Conservation (phyloP, 2,113 vertebrate genomes). For the Taurulus bubalis region DNA sequence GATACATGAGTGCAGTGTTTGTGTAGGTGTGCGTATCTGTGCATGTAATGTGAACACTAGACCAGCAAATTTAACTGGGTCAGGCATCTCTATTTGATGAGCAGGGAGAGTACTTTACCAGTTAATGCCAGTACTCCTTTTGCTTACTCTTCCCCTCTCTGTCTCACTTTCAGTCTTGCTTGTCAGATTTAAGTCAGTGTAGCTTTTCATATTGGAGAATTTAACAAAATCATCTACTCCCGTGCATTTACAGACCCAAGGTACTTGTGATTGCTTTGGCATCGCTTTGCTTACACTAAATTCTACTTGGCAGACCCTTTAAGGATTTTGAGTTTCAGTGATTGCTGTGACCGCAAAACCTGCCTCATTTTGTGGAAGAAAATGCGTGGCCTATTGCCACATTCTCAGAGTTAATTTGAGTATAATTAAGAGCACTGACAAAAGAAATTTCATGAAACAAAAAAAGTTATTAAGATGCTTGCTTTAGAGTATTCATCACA, state of each 20-base stretch:
- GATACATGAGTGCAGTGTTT: conserved; percentile 32
- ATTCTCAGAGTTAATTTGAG: conserved; percentile 44
- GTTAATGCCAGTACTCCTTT: conserved; percentile 59
- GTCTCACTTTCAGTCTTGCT: conserved; percentile 44
- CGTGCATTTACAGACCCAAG: conserved; percentile 56
- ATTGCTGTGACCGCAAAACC: conserved; percentile 62
- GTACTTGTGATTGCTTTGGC: conserved; percentile 67
- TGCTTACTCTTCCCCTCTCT: conserved; percentile 45
- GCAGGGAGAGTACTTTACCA: conserved; percentile 53
- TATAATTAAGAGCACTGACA: conserved; percentile 37
- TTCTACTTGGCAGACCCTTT: conserved; percentile 62
- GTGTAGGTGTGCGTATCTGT: conserved; percentile 30
- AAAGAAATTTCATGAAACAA: conserved; percentile 40
- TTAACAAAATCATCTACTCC: conserved; percentile 66
- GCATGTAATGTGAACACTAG: conserved; percentile 53
- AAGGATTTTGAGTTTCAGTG: conserved; percentile 66
- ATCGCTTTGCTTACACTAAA: conserved; percentile 57
- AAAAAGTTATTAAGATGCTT: conserved; percentile 42
- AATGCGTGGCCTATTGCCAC: conserved; percentile 47
- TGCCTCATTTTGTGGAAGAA: conserved; percentile 50
- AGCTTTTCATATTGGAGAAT: conserved; percentile 39
- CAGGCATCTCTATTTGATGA: conserved; percentile 80
- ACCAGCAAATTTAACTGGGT: conserved; percentile 76
- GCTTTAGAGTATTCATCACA: conserved; percentile 20
- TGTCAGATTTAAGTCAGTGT: conserved; percentile 54